Evolutionary conservation across 2,797 vertebrate species (phyloP).

Genomic region (Melanotaenia nigrans): DNA sequence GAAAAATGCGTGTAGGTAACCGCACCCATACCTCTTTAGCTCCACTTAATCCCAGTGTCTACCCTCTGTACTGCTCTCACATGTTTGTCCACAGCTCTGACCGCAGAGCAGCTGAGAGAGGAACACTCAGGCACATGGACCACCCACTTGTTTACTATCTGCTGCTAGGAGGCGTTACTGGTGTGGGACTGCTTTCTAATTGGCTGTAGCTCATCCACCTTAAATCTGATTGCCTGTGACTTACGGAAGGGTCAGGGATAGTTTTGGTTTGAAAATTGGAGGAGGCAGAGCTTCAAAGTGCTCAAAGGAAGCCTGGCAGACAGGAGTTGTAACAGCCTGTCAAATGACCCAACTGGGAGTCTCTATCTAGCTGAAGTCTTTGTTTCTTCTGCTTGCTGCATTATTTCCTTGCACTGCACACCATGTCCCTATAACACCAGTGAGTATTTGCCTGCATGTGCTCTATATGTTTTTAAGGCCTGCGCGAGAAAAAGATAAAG

Average conservation of each 20-base stretch:
- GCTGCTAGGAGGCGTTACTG: conserved; percentile 41
- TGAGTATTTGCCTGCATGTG: conserved; percentile 10
- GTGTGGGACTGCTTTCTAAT: conserved; percentile 22
- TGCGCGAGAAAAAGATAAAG: not conserved
- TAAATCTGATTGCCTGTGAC: conserved; percentile 39
- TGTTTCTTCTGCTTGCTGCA: conserved; percentile 35
- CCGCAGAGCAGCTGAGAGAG: conserved; percentile 22
- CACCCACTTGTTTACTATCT: conserved; percentile 71
- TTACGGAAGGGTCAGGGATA: not conserved
- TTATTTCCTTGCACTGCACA: conserved; percentile 40
- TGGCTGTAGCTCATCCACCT: conserved; percentile 45
- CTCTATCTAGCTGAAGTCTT: conserved; percentile 28
- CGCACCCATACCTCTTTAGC: conserved; percentile 29
- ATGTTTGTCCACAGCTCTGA: conserved; percentile 60
- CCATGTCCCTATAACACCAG: conserved; percentile 8
- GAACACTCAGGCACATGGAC: conserved; percentile 75
- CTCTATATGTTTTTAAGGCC: conserved; percentile 6
- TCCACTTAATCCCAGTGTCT: conserved; percentile 20
- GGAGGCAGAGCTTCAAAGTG: conserved; percentile 25
- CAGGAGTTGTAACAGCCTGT: conserved; percentile 39
- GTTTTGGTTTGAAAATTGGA: conserved; percentile 47
- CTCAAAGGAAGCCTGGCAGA: conserved; percentile 8
- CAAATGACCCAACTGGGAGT: conserved; percentile 46
- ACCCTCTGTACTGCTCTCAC: conserved; percentile 60
- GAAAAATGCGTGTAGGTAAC: conserved; percentile 3